phyloP scores from a whole-genome alignment of 2,113 vertebrate genomes.

The Chaetodon auriga region DNA sequence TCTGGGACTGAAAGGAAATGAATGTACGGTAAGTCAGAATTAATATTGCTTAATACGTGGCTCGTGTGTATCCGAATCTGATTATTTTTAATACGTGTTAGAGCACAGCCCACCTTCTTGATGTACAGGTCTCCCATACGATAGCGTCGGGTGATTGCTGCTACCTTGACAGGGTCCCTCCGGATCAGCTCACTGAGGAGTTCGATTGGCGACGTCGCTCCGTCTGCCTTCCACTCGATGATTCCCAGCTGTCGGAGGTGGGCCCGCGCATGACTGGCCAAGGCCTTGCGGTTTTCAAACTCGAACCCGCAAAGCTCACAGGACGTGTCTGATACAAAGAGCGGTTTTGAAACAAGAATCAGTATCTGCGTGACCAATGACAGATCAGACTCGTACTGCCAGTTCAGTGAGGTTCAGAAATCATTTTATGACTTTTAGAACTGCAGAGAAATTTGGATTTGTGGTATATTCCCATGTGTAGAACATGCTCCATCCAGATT shows the following conservation, averaged over 20 bases:
- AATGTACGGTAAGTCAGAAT: neutral
- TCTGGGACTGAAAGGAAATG: constrained; percentile 54
- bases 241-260: constrained; percentile 94
- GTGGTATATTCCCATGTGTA: neutral
- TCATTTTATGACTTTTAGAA: neutral
- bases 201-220: constrained; percentile 92
- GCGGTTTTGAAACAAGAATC: neutral
- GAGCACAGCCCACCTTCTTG: constrained; percentile 84
- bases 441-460: neutral
- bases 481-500: neutral
- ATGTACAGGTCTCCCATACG: constrained; percentile 89
- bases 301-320: constrained; percentile 95
- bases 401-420: neutral
- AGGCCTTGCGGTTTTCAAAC: constrained; percentile 95
- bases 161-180: constrained; percentile 89
- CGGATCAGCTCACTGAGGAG: constrained; percentile 93
- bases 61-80: neutral
- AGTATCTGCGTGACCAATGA: neutral
- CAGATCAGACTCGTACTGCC: neutral
- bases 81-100: neutral
- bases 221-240: constrained; percentile 92
- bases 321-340: constrained; percentile 86
- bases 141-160: constrained; percentile 90
- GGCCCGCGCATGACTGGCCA: constrained; percentile 93
- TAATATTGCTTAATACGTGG: rapidly evolving